A percentile compares a stretch with the other conserved stretches of the same genome.
Conservation (phyloP, 2,888 invertebrate genomes). For the Drosophila rubida region DNA sequence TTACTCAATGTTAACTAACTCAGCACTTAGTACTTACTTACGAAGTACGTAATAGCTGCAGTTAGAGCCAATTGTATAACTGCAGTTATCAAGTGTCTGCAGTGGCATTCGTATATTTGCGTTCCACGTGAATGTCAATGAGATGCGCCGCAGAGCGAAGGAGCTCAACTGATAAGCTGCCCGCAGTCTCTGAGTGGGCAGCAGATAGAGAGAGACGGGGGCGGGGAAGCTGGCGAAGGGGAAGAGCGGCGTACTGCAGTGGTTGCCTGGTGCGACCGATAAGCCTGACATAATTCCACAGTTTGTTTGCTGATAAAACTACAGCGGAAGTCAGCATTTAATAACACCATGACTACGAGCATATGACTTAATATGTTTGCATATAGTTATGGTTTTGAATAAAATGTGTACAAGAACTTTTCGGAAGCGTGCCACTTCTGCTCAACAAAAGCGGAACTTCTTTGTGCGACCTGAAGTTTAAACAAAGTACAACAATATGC, state of each 20-base stretch:
- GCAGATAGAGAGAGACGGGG: background rate
- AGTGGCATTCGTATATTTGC: constrained; percentile 22
- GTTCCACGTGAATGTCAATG: constrained; percentile 21
- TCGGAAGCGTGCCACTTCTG: background rate
- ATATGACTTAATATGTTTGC: background rate
- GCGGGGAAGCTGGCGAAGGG: background rate
- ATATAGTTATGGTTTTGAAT: background rate
- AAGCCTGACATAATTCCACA: constrained; percentile 59
- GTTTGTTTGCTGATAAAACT: constrained; percentile 48
- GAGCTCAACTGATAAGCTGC: constrained; percentile 27
- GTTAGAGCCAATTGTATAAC: constrained; percentile 7
- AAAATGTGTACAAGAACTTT: background rate
- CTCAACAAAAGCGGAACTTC: background rate
- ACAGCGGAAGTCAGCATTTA: constrained; percentile 30
- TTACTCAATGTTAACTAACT: background rate
- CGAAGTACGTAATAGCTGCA: background rate
- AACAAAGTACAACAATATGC: too few relatives aligned
- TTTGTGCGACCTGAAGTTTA: too few relatives aligned
- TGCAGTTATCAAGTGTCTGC: constrained; percentile 5
- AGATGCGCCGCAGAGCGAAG: background rate
- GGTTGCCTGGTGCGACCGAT: constrained; percentile 36
- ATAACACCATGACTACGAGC: background rate
- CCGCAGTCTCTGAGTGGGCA: constrained; percentile 13
- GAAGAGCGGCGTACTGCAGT: constrained; percentile 37
- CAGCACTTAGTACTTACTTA: background rate